Evolutionary conservation across 2,797 vertebrate species (phyloP).

Genomic region (Bryconaethiops microstoma): DNA sequence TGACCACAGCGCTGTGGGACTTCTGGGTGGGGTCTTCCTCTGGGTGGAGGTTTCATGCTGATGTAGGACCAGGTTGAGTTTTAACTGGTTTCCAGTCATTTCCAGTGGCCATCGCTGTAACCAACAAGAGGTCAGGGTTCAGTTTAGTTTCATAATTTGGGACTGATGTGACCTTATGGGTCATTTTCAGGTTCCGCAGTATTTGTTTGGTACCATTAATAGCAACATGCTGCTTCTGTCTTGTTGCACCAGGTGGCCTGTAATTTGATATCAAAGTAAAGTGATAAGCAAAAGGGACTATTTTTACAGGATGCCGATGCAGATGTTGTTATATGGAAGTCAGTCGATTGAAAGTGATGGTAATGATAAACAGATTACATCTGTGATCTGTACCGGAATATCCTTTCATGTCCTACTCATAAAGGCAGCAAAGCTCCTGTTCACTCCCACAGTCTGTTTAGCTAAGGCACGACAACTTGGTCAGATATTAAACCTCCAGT

Average conservation of each 20-base stretch:
- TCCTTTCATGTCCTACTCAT: background rate
- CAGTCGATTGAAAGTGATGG: background rate
- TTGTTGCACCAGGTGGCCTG: background rate
- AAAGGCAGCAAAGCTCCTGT: background rate
- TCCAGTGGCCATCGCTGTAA: background rate
- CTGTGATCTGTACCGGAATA: background rate
- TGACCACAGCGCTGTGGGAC: slow-evolving; percentile 64
- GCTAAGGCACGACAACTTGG: too few species aligned
- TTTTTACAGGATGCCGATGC: background rate
- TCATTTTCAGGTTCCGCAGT: background rate
- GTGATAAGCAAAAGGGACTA: background rate
- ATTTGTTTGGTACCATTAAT: background rate
- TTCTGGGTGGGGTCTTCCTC: background rate
- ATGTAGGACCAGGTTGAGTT: background rate
- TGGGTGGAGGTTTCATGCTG: background rate
- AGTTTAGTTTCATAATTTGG: background rate
- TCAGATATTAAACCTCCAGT: too few species aligned
- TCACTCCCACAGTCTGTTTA: too few species aligned
- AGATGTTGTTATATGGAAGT: background rate
- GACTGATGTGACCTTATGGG: background rate
- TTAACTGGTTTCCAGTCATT: background rate
- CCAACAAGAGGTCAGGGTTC: background rate
- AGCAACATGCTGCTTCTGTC: background rate
- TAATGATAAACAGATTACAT: background rate
- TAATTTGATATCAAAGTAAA: background rate